These are phyloP conservation scores for Pararge aegeria DNA, from an alignment of 1,140 invertebrate genomes.

Conservation along the genomic window DNA sequence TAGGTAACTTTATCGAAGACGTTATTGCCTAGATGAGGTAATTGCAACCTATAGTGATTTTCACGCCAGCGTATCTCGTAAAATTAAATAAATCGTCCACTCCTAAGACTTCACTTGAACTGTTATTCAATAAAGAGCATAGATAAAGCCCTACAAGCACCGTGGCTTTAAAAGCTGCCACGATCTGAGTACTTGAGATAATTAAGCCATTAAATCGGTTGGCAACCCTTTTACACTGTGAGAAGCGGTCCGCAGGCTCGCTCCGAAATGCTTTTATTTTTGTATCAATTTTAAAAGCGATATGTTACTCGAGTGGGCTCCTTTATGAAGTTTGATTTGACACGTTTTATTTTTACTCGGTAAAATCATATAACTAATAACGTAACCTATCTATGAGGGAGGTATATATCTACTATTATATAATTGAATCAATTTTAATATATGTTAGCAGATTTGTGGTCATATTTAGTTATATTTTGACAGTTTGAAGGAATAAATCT, in stretches of 20 bases:
- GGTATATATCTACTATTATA: too few relatives aligned
- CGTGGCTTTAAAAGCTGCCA: constrained; percentile 47
- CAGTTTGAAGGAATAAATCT: too few relatives aligned
- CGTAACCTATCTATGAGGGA: too few relatives aligned
- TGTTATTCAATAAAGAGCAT: constrained; percentile 43
- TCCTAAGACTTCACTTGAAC: constrained; percentile 25
- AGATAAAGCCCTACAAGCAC: constrained; percentile 52
- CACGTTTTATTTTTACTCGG: constrained; percentile 24
- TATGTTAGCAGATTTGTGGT: too few relatives aligned
- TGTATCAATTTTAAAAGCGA: constrained; percentile 50
- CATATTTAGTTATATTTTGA: too few relatives aligned
- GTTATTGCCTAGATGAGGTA: neutral
- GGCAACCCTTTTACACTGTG: constrained; percentile 66
- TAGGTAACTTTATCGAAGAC: too few relatives aligned
- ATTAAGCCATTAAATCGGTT: constrained; percentile 73
- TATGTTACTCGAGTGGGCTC: constrained; percentile 44
- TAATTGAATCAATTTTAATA: too few relatives aligned
- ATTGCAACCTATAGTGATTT: constrained; percentile 8
- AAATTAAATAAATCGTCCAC: constrained; percentile 22
- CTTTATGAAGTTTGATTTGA: constrained; percentile 40
- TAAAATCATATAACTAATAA: too few relatives aligned
- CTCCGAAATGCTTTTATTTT: constrained; percentile 60
- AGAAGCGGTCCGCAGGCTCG: constrained; percentile 49
- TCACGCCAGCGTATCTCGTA: constrained; percentile 7
- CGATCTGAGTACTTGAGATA: constrained; percentile 68